phyloP scores from a whole-genome alignment of 1,140 invertebrate genomes.

The Anagrus nilaparvatae region DNA sequence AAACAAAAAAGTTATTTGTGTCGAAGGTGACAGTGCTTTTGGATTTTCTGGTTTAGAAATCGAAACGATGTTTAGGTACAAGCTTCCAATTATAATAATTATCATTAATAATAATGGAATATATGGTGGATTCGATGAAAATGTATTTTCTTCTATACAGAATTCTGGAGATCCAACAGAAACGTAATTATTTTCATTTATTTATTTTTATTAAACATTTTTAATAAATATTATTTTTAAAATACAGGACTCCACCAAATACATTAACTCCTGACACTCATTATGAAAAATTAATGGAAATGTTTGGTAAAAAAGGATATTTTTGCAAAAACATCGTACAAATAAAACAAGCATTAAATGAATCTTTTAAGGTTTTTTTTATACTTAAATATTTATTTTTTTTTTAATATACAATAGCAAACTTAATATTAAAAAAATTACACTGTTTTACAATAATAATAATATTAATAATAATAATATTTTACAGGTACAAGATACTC shows the following conservation, averaged over 20 bases:
- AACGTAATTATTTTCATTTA: conserved; percentile 43
- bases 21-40: conserved; percentile 93
- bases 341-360: conserved; percentile 56
- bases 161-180: conserved; percentile 50
- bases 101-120: conserved; percentile 96
- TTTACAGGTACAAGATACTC: conserved; percentile 51
- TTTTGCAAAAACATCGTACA: conserved; percentile 68
- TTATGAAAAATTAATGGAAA: conserved; percentile 83
- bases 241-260: conserved; percentile 68
- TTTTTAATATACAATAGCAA: too few species aligned
- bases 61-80: conserved; percentile 90
- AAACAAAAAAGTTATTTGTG: conserved; percentile 70
- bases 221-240: conserved; percentile 1
- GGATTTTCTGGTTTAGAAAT: conserved; percentile 97
- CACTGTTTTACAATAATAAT: conserved; percentile 1
- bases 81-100: conserved; percentile 81
- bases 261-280: conserved; percentile 62
- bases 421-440: conserved; percentile 6
- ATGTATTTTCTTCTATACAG: conserved; percentile 61
- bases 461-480: conserved; percentile 9
- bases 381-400: conserved; percentile 7
- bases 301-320: conserved; percentile 74
- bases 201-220: conserved; percentile 13
- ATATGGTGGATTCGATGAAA: conserved; percentile 72
- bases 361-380: conserved; percentile 49